Conservation (phyloP, 1,140 invertebrate genomes). For the Tribolium madens region DNA sequence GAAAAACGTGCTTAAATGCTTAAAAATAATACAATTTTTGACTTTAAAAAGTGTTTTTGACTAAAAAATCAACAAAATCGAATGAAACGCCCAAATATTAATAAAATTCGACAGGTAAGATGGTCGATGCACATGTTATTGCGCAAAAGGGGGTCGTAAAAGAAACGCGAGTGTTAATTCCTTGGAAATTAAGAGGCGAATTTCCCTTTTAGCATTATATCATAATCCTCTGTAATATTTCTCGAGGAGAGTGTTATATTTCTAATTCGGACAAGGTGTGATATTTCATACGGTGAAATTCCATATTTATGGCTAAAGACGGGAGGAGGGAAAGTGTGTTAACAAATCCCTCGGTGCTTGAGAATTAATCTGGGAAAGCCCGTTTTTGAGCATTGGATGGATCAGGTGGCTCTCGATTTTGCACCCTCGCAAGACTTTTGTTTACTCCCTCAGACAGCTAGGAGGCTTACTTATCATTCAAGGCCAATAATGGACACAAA, state of each 20-base stretch:
- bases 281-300: constrained; percentile 55
- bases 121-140: neutral
- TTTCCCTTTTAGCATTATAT: constrained; percentile 42
- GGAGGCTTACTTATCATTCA: constrained; percentile 14
- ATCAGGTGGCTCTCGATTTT: constrained; percentile 50
- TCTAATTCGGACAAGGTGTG: constrained; percentile 50
- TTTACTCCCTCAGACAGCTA: constrained; percentile 37
- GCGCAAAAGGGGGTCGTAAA: neutral
- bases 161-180: constrained; percentile 30
- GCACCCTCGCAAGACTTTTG: constrained; percentile 4
- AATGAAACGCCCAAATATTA: too few species aligned
- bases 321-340: constrained; percentile 31
- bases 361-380: constrained; percentile 54
- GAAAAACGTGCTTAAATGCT: too few species aligned
- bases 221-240: constrained; percentile 48
- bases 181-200: constrained; percentile 32
- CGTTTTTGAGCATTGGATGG: constrained; percentile 50
- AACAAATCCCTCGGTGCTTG: constrained; percentile 50
- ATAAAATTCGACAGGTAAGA: too few species aligned
- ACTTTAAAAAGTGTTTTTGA: too few species aligned
- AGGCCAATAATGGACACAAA: constrained; percentile 30
- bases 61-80: too few species aligned
- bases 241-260: constrained; percentile 15
- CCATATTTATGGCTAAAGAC: constrained; percentile 50
- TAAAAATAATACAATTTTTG: too few species aligned